These are phyloP conservation scores for Clarias macrocephalus DNA, from an alignment of 2,113 vertebrate species.

Conservation along the genomic window DNA sequence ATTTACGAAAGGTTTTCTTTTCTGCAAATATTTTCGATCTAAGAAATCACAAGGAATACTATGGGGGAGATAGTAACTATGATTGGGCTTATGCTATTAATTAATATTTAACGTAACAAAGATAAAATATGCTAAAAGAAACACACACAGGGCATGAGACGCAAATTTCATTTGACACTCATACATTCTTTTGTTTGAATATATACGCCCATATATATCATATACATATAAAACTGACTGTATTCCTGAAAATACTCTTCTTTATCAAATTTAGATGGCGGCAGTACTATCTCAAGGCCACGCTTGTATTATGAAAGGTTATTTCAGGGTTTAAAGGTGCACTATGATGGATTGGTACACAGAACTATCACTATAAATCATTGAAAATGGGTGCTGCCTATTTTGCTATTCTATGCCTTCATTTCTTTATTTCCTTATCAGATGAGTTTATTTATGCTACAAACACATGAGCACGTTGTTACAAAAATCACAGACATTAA, in stretches of 20 bases:
- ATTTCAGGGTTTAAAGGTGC: constrained; percentile 33
- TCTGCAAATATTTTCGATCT: constrained; percentile 43
- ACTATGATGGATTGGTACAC: constrained; percentile 28
- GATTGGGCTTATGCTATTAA: constrained; percentile 37
- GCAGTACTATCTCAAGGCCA: constrained; percentile 58
- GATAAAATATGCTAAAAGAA: constrained; percentile 53
- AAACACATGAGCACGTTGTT: constrained; percentile 6
- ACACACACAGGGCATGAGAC: constrained; percentile 54
- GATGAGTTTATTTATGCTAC: constrained; percentile 27
- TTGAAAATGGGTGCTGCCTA: background rate
- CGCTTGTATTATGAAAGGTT: constrained; percentile 51
- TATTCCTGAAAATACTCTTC: constrained; percentile 55
- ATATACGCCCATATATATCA: constrained; percentile 57
- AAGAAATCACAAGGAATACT: constrained; percentile 55
- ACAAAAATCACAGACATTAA: constrained; percentile 1
- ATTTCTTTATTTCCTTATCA: constrained; percentile 16
- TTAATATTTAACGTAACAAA: constrained; percentile 50
- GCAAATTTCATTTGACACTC: constrained; percentile 50
- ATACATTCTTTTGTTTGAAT: constrained; percentile 54
- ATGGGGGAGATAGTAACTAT: constrained; percentile 46
- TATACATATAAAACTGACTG: constrained; percentile 59
- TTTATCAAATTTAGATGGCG: constrained; percentile 58
- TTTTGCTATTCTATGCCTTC: background rate
- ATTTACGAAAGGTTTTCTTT: constrained; percentile 33
- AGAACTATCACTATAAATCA: background rate